Base-by-base conservation (phyloP, 2,888 invertebrate genomes). In the Pollenia angustigena region DNA sequence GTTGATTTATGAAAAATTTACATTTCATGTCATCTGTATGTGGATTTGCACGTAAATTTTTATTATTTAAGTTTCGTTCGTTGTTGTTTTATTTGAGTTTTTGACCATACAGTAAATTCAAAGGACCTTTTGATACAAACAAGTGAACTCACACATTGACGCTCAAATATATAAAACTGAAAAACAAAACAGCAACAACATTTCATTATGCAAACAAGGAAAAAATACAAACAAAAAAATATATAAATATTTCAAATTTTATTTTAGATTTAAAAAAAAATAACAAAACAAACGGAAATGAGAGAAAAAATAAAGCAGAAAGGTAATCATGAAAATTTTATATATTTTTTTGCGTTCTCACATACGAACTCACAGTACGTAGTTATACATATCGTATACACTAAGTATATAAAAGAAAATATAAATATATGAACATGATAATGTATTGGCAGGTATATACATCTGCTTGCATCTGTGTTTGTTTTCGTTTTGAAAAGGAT, bases 301-400 rank as follows among this genome's bases (percentile, higher is more conserved):
- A n/a, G 46, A 50, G 40, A 42, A 10, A 58, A n/a, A 48, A 44
- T n/a, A 68, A 14, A 56, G 32, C 11, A 58, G 16, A 48, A 50
- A 66, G 46, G 64, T 44, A 74, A 66, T 66, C 68, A 68, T 68
- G 66, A 16, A 68, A 56, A 74, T 74, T 64, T 48, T 1, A 48
- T 56, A 56, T 58, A 56, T 74, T 74, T 81, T 56, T 23, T 14
- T 32, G 4, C 6, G 32, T 32, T 6, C 6, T 32, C 32, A 42
- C 4, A 18, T 2, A 42, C 74, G 18, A 7, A 14, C 42, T 50
- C 7, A 40, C 23, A 56, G 2, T 1, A 50, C 56, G 58, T 10
- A 50, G 12, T 50, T 16, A 40, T 42, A 7, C 7, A 62, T 42
- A 14, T 52, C 18, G 12, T 12, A 54, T 14, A 56, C 12, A 48